A percentile compares a stretch with the other conserved stretches of the same genome.
These are phyloP conservation scores for Pocillopora meandrina DNA, from an alignment of 92 coral and sea anemone species.

Conservation along the genomic window DNA sequence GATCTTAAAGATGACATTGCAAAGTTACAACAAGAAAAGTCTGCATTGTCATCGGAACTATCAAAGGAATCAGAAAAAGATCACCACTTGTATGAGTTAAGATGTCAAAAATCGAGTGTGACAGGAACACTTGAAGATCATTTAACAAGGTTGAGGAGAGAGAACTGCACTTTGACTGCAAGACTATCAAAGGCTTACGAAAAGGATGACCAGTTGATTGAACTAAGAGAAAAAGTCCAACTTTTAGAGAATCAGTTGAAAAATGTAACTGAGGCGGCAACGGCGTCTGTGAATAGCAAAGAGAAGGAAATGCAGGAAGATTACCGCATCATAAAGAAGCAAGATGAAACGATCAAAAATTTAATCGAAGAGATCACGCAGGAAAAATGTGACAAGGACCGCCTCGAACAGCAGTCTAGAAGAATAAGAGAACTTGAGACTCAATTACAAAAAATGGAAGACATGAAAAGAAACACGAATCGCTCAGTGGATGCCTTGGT, in stretches of 20 bases:
- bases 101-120: not conserved
- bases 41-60: not conserved
- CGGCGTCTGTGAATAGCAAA: not conserved
- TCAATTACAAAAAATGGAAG: not conserved
- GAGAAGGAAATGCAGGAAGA: constrained; percentile 3
- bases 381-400: not conserved
- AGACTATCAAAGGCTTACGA: no score
- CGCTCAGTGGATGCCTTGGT: not conserved
- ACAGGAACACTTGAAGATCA: not conserved
- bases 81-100: not conserved
- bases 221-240: not conserved
- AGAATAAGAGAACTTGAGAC: not conserved
- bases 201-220: no score
- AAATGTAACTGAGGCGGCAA: not conserved
- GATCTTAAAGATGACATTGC: not conserved
- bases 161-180: not conserved
- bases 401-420: not conserved
- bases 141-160: not conserved
- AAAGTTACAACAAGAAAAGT: not conserved
- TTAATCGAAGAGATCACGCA: not conserved
- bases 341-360: not conserved
- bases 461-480: not conserved
- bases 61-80: constrained; percentile 6
- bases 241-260: not conserved
- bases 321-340: not conserved